Conservation (phyloP, 2,888 invertebrate genomes). For the Perizoma affinitatum region DNA sequence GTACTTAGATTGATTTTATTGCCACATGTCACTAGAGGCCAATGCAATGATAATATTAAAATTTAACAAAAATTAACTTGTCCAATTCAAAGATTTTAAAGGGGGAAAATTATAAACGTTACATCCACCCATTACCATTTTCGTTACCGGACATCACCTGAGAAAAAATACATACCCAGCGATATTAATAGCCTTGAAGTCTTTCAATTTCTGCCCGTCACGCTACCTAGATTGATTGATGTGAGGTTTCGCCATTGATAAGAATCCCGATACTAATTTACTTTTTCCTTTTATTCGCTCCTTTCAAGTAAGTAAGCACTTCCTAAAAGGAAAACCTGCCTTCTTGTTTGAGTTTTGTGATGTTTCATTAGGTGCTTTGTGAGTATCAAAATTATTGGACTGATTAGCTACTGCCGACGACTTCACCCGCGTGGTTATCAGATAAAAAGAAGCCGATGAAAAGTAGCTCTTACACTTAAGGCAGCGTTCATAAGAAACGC, state of each 20-base stretch:
- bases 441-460: too few species aligned
- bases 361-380: background rate
- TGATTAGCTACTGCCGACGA: too few species aligned
- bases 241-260: slow-evolving; percentile 47
- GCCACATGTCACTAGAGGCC: too few species aligned
- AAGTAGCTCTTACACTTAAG: too few species aligned
- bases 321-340: slow-evolving; percentile 5
- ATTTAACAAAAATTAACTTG: too few species aligned
- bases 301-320: slow-evolving; percentile 34
- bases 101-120: too few species aligned
- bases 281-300: slow-evolving; percentile 44
- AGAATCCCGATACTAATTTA: slow-evolving; percentile 57
- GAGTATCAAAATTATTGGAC: background rate
- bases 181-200: slow-evolving; percentile 29
- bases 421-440: too few species aligned
- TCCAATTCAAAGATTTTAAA: too few species aligned
- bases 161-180: slow-evolving; percentile 14
- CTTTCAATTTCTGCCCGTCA: slow-evolving; percentile 58
- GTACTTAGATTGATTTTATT: too few species aligned
- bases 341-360: background rate
- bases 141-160: slow-evolving; percentile 1
- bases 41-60: too few species aligned
- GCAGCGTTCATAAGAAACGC: too few species aligned
- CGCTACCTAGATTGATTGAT: slow-evolving; percentile 55
- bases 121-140: too few species aligned